Percentiles rank a stretch among this genome's conserved stretches.
These are phyloP conservation scores for Glaucopsyche alexis DNA, from an alignment of 2,888 invertebrate species.

Conservation along the genomic window DNA sequence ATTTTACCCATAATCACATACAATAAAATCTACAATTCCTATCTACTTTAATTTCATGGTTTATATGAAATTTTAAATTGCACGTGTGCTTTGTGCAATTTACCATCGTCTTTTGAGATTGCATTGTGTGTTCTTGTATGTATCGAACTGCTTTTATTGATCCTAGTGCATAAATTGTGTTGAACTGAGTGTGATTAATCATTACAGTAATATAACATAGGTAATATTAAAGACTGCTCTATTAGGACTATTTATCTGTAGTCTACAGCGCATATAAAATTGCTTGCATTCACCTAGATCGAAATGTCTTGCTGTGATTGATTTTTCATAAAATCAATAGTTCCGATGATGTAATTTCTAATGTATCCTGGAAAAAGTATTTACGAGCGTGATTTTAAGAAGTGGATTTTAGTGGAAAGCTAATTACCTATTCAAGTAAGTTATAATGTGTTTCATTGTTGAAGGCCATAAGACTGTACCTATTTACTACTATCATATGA, in stretches of 20 bases:
- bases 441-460: constrained; percentile 27
- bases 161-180: constrained; percentile 20
- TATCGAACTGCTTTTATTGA: constrained; percentile 1
- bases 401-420: not conserved
- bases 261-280: constrained; percentile 19
- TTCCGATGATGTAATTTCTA: constrained; percentile 27
- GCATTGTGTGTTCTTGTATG: not conserved
- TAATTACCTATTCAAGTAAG: constrained; percentile 12
- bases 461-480: not conserved
- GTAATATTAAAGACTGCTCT: constrained; percentile 33
- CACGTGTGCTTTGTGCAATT: not conserved
- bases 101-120: not conserved
- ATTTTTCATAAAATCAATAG: constrained; percentile 27
- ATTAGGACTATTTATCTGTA: not conserved
- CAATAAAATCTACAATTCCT: not conserved
- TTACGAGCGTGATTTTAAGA: not conserved
- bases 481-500: not conserved
- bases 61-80: not conserved
- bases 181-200: not conserved
- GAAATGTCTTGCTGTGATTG: constrained; percentile 23
- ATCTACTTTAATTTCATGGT: not conserved
- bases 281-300: constrained; percentile 10
- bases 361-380: constrained; percentile 18
- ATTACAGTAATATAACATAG: constrained; percentile 41
- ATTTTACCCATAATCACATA: not conserved